These are phyloP conservation scores for Chromobotia macracanthus DNA, from an alignment of 2,797 vertebrate genomes.

Conservation along the genomic window DNA sequence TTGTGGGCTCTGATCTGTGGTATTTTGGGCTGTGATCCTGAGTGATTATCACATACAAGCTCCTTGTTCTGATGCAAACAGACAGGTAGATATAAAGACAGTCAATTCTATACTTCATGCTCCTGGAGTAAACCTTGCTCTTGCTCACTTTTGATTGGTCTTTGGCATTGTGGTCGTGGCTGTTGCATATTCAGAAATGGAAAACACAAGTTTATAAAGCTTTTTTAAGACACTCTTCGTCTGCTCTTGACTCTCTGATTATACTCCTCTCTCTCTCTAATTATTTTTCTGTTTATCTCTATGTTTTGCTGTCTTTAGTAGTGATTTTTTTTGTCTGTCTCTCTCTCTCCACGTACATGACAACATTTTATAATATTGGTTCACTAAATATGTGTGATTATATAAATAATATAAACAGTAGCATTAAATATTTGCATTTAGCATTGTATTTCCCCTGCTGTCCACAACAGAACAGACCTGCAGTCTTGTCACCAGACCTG, in stretches of 20 bases:
- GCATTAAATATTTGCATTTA: too few species aligned
- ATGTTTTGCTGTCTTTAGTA: too few species aligned
- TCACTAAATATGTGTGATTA: too few species aligned
- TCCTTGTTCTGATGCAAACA: constrained; percentile 9
- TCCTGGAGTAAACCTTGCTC: background rate
- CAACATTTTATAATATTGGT: too few species aligned
- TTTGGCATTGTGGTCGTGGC: background rate
- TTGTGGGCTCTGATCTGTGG: constrained; percentile 6
- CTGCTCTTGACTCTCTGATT: background rate
- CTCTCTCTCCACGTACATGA: too few species aligned
- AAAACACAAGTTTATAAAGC: background rate
- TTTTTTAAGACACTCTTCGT: too few species aligned
- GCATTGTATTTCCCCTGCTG: too few species aligned
- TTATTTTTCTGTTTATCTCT: background rate
- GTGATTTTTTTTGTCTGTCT: too few species aligned
- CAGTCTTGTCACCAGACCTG: too few species aligned
- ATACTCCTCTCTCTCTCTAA: too few species aligned
- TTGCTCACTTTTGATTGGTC: background rate
- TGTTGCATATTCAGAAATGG: background rate
- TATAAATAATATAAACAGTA: too few species aligned
- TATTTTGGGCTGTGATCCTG: constrained; percentile 10
- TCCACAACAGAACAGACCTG: too few species aligned
- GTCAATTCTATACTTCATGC: background rate
- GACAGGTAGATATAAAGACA: background rate
- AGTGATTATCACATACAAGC: constrained; percentile 5